phyloP scores from a whole-genome alignment of 53 echinoderm and acorn worm species.

The Paracentrotus lividus region DNA sequence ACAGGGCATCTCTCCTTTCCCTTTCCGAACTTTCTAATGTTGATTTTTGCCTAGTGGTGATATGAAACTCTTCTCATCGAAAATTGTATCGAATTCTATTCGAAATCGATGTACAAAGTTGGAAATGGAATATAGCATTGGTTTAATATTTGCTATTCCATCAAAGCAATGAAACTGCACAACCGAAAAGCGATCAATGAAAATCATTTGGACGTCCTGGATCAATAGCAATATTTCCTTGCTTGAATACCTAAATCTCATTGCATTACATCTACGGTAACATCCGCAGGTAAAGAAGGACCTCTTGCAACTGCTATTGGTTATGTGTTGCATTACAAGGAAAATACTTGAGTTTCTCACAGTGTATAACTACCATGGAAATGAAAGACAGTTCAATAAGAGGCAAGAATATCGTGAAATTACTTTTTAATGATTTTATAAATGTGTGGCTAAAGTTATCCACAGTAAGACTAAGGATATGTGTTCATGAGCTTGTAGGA shows the following conservation, averaged over 20 bases:
- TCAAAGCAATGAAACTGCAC: slow-evolving; percentile 34
- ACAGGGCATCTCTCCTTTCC: slow-evolving; percentile 23
- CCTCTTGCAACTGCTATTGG: slow-evolving; percentile 29
- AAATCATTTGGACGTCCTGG: slow-evolving; percentile 18
- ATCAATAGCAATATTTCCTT: slow-evolving; percentile 22
- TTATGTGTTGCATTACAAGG: neutral
- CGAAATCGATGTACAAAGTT: neutral
- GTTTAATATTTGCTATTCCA: slow-evolving; percentile 13
- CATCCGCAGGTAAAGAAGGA: neutral
- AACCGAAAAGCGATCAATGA: slow-evolving; percentile 10
- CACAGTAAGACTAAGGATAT: neutral
- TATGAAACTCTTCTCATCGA: neutral
- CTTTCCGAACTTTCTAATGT: neutral
- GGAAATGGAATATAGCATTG: neutral
- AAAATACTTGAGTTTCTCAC: slow-evolving; percentile 10
- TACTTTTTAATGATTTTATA: neutral
- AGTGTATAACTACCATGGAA: neutral
- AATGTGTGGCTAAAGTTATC: neutral
- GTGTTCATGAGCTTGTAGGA: neutral
- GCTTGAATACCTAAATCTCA: slow-evolving; percentile 30
- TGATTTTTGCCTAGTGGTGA: neutral
- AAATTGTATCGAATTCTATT: slow-evolving; percentile 3
- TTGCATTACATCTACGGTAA: neutral
- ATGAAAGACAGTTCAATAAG: neutral
- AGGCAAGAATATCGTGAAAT: neutral